These are phyloP conservation scores for Laticauda laticaudata DNA, from an alignment of 2,113 vertebrate species.

Conservation along the genomic window DNA sequence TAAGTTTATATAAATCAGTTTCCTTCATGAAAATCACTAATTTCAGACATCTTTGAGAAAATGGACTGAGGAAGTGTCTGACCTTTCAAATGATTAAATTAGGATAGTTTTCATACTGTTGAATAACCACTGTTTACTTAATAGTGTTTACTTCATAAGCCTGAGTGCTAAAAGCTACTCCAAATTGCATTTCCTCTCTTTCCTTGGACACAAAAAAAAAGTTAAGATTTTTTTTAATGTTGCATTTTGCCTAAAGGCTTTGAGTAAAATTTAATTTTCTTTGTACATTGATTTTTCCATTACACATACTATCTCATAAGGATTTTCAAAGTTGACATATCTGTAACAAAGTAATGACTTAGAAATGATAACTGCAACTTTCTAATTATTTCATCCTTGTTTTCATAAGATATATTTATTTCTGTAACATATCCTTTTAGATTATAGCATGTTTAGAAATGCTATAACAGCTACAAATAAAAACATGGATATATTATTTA, in stretches of 20 bases:
- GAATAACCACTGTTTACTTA: conserved; percentile 76
- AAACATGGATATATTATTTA: not conserved
- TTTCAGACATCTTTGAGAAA: conserved; percentile 75
- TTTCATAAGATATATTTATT: conserved; percentile 44
- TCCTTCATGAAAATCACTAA: conserved; percentile 72
- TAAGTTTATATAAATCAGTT: conserved; percentile 68
- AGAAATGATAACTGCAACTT: conserved; percentile 58
- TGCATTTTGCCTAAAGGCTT: conserved; percentile 95
- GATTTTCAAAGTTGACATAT: conserved; percentile 65
- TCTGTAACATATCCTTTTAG: conserved; percentile 14
- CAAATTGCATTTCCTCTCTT: conserved; percentile 77
- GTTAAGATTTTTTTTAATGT: conserved; percentile 88
- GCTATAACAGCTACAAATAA: not conserved
- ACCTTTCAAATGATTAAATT: conserved; percentile 89
- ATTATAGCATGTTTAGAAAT: not conserved
- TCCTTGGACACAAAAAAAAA: conserved; percentile 83
- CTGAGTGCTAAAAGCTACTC: conserved; percentile 74
- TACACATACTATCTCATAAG: conserved; percentile 82
- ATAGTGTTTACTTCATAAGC: conserved; percentile 70
- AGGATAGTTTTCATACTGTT: conserved; percentile 82
- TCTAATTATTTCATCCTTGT: conserved; percentile 44
- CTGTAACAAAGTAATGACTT: conserved; percentile 65
- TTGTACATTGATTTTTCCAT: conserved; percentile 91
- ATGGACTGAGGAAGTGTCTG: conserved; percentile 78
- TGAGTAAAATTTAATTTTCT: conserved; percentile 98